Conservation (phyloP, 2,113 vertebrate genomes). For the Dicerorhinus sumatrensis region DNA sequence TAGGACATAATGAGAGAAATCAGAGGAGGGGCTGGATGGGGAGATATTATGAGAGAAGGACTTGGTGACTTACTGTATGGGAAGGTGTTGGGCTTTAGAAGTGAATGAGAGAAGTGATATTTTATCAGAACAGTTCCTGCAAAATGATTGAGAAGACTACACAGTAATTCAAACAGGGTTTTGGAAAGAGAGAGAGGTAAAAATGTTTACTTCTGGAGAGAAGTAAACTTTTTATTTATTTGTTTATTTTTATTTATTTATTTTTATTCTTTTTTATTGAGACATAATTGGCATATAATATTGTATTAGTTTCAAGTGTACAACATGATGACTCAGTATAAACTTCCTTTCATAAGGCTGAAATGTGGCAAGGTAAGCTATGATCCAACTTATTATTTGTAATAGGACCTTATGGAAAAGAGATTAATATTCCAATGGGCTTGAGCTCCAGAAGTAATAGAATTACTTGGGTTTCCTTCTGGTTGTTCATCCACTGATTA, state of each 20-base stretch:
- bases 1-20: neutral
- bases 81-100: neutral
- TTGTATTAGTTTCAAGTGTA: too few relatives aligned
- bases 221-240: neutral
- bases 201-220: neutral
- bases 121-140: neutral
- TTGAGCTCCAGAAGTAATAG: neutral
- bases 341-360: neutral
- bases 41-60: neutral
- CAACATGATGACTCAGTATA: neutral
- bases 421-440: neutral
- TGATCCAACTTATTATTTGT: neutral
- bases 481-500: neutral
- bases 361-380: neutral
- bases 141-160: neutral
- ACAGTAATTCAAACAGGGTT: neutral
- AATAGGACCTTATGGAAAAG: neutral
- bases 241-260: neutral
- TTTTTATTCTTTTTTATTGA: neutral
- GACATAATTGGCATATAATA: neutral
- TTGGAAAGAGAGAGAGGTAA: neutral
- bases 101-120: neutral
- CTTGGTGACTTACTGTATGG: neutral
- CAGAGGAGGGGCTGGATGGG: neutral
- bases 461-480: neutral